Base-by-base conservation (phyloP, 2,888 invertebrate species). In the Trimorus sp. region DNA sequence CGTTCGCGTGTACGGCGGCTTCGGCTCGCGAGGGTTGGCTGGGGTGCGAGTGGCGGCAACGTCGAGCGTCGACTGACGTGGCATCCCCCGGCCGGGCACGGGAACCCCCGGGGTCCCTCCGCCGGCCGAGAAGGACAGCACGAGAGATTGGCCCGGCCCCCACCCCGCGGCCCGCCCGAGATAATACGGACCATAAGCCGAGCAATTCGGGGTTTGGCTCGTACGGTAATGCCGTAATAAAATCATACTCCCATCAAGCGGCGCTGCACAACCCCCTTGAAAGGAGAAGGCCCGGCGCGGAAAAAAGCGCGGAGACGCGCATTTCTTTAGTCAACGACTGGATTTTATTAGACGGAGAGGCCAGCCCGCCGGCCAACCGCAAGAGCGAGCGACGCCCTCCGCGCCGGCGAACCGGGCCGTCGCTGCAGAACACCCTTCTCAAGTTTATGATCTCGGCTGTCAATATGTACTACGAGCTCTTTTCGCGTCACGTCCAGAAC, bases 201-300 rank as follows among this genome's bases (percentile, higher is more conserved):
- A 89, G 89, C 90, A 89, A 91, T 91, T 91, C 89, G 88, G 89
- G 91, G 89, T 89, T 91, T 89, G 89, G 89, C 89, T 88, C 87
- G 87, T 87, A 89, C 87, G 90, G 91, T 92, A 91, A 92, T 92
- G 89, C 90, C 89, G 90, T 90, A 91, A 92, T 92, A 92, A 92
- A 92, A 91, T 92, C 91, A 91, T 91, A 91, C 91, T 90, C 90
- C 89, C 90, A 90, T 90, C 90, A 90, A 91, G 88, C 88, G 87
- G 86, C 85, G 85, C 88, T 89, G 89, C 88, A 88, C 88, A 26
- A 88, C 86, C 86, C 89, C 86, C 86, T 86, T 86, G 82, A 85
- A 84, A 84, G 82, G 85, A 84, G 84, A 62, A 83, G 83, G 70
- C 73, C 26, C 75, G 84, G 85, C 87, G 89, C 84, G 88, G 88